phyloP scores from a whole-genome alignment of 2,888 invertebrate species.

The Palloptera scutellata region DNA sequence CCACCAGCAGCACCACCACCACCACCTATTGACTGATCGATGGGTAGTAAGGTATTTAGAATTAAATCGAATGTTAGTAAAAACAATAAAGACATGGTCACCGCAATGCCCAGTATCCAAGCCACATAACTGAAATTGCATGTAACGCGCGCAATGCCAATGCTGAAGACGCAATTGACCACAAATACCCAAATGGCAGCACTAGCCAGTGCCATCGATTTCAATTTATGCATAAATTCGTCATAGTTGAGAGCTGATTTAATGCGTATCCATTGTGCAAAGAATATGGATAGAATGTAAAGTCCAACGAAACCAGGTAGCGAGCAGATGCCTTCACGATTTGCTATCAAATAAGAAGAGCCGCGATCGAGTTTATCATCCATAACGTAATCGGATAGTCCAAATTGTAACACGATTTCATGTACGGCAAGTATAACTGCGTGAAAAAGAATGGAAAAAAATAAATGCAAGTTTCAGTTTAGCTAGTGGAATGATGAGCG shows the following conservation, averaged over 20 bases:
- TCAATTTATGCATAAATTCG: slow-evolving; percentile 49
- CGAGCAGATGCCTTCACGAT: slow-evolving; percentile 91
- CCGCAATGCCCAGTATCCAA: slow-evolving; percentile 76
- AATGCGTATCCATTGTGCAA: slow-evolving; percentile 67
- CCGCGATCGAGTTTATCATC: slow-evolving; percentile 67
- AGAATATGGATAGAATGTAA: slow-evolving; percentile 77
- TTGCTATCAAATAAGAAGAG: slow-evolving; percentile 77
- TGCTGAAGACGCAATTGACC: slow-evolving; percentile 65
- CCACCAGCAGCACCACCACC: not conserved
- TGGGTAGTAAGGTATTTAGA: slow-evolving; percentile 37
- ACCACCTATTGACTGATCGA: no score
- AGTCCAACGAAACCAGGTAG: slow-evolving; percentile 84
- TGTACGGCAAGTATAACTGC: slow-evolving; percentile 69
- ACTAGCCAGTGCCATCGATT: slow-evolving; percentile 46
- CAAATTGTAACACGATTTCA: slow-evolving; percentile 71
- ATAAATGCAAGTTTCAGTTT: not conserved
- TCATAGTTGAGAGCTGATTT: slow-evolving; percentile 50
- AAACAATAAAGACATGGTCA: slow-evolving; percentile 72
- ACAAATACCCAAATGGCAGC: slow-evolving; percentile 64
- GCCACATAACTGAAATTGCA: slow-evolving; percentile 84
- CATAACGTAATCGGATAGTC: slow-evolving; percentile 78
- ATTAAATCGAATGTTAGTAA: slow-evolving; percentile 65
- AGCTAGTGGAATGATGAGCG: not conserved
- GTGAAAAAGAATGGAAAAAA: slow-evolving; percentile 18
- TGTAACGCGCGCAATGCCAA: slow-evolving; percentile 78